Conservation (phyloP, 2,113 vertebrate species). For the Anser brachyrhynchus region DNA sequence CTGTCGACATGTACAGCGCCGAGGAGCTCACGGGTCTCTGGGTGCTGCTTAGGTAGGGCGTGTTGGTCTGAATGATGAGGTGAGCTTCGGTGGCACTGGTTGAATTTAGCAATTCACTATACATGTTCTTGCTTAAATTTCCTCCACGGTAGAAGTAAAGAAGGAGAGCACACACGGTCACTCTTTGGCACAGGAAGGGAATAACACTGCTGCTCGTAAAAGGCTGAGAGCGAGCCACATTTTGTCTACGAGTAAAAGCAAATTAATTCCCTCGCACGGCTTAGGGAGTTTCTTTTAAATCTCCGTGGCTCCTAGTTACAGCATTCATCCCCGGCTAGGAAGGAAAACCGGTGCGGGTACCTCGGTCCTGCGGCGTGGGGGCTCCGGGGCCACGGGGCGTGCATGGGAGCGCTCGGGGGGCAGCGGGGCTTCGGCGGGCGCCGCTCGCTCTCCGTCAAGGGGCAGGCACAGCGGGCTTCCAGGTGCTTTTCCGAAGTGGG, state of each 20-base stretch:
- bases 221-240: conserved; percentile 25
- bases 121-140: conserved; percentile 74
- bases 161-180: neutral
- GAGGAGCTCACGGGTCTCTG: conserved; percentile 90
- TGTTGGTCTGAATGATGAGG: conserved; percentile 84
- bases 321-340: neutral
- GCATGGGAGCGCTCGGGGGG: neutral
- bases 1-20: conserved; percentile 88
- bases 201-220: neutral
- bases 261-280: neutral
- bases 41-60: conserved; percentile 86
- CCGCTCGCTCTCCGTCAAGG: neutral
- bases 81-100: conserved; percentile 85
- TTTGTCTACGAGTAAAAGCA: neutral
- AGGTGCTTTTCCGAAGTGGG: neutral
- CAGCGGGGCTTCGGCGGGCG: neutral
- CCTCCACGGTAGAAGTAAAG: neutral
- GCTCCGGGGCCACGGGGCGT: no score
- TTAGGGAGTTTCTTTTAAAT: neutral
- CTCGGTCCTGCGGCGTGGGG: neutral
- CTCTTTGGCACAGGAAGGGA: conserved; percentile 18
- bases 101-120: conserved; percentile 89
- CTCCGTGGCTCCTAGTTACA: conserved; percentile 6
- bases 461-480: neutral
- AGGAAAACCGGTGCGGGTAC: conserved; percentile 6